Base-by-base conservation (phyloP, 2,888 invertebrate genomes). In the Stegana nigrithorax region DNA sequence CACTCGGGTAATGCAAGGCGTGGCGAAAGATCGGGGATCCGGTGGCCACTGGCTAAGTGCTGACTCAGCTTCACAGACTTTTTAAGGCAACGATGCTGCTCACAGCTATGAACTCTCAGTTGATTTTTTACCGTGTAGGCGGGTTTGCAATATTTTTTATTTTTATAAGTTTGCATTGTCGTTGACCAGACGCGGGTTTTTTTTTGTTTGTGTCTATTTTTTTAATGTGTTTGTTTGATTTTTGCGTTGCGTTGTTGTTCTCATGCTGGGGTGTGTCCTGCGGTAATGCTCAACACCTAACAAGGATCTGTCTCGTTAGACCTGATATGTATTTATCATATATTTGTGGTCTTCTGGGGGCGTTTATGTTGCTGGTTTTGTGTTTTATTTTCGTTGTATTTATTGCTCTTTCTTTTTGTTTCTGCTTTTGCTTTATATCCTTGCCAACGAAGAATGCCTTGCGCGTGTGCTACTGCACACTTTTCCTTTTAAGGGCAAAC, bases 201-300 rank as follows among this genome's bases (percentile, higher is more conserved):
- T 63, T 45, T 62, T 45, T 50, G 50, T 14, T 63, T 66, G 67
- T 72, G 70, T 74, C 76, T 78, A 67, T 80, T 78, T 71, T 78
- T 69, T 29, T 74, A 77, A 73, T 32, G 32, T 42, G 32, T 68
- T 66, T 64, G 64, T 71, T 65, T n/a, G n/a, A n/a, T n/a, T n/a
- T n/a, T n/a, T n/a, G n/a, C n/a, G n/a, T n/a, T n/a, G n/a, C n/a
- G n/a, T n/a, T n/a, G n/a, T n/a, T n/a, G n/a, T n/a, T n/a, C n/a
- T n/a, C n/a, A n/a, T n/a, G 60, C 78, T 62, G 72, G 50, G 67
- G 62, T 66, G 67, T 67, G 70, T 70, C 75, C 73, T 75, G 80
- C 70, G 75, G 80, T 69, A 67, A 73, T 75, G 73, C 76, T 80
- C 78, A 75, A 75, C 80, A 80, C 80, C 75, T 75, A 75, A 78